Evolutionary conservation across 2,797 vertebrate species (phyloP).

Genomic region (Pseudochromis fuscus): DNA sequence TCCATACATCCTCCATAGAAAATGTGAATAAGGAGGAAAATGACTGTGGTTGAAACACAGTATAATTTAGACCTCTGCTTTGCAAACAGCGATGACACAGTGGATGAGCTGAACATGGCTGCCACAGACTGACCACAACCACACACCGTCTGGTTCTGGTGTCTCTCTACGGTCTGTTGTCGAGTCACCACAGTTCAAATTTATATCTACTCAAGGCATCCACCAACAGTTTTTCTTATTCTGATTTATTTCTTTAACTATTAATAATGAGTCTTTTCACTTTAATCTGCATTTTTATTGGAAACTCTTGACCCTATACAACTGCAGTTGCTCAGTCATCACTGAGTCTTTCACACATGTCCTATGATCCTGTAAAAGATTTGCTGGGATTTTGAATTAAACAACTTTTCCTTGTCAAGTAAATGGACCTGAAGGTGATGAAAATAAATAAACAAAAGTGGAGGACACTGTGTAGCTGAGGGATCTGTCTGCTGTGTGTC

Average conservation of each 20-base stretch:
- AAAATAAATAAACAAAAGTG: no score
- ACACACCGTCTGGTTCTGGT: constrained; percentile 29
- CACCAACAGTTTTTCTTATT: background rate
- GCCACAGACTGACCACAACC: constrained; percentile 46
- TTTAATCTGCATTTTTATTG: constrained; percentile 71
- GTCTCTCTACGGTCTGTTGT: constrained; percentile 19
- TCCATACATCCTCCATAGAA: background rate
- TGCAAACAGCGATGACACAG: constrained; percentile 38
- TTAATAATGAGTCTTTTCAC: constrained; percentile 63
- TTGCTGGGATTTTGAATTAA: background rate
- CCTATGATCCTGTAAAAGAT: background rate
- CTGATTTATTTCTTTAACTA: background rate
- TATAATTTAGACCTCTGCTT: constrained; percentile 55
- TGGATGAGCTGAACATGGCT: constrained; percentile 45
- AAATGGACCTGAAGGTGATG: no score
- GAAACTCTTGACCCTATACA: constrained; percentile 63
- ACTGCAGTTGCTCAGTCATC: constrained; percentile 46
- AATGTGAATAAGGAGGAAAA: background rate
- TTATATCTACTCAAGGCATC: background rate
- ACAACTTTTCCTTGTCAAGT: background rate
- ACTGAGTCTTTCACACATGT: background rate
- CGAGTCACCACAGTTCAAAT: constrained; percentile 17
- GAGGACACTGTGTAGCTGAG: no score
- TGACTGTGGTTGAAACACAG: background rate
- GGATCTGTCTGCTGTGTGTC: no score